These are phyloP conservation scores for Himalopsyche tibetana DNA, from an alignment of 2,888 invertebrate species.

Conservation along the genomic window DNA sequence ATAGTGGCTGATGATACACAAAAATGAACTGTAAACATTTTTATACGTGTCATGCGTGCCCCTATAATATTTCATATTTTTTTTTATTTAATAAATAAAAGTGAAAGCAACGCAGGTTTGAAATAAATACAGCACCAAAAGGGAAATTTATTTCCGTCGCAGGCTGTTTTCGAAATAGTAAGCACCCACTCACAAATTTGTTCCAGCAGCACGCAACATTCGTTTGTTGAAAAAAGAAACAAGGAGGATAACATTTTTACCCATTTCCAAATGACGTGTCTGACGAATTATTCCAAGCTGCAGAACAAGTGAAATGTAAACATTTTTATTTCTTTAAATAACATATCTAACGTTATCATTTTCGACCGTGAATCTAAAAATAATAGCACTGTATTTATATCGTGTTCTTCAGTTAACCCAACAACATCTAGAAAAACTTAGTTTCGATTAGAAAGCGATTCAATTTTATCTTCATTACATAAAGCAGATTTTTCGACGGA, in stretches of 20 bases:
- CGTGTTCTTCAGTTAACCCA: too few relatives aligned
- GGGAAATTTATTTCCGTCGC: slow-evolving; percentile 15
- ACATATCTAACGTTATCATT: too few relatives aligned
- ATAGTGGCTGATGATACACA: not conserved
- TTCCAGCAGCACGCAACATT: slow-evolving; percentile 21
- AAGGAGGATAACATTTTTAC: not conserved
- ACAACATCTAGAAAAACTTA: too few relatives aligned
- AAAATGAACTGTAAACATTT: not conserved
- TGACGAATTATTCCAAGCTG: too few relatives aligned
- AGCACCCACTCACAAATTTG: slow-evolving; percentile 27
- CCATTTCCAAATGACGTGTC: slow-evolving; percentile 2
- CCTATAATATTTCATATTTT: not conserved
- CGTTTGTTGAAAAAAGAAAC: slow-evolving; percentile 3
- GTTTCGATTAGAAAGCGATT: too few relatives aligned
- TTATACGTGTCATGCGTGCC: not conserved
- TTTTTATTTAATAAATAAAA: slow-evolving; percentile 21
- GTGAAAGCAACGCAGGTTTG: slow-evolving; percentile 24
- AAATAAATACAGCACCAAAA: slow-evolving; percentile 10
- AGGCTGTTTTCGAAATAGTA: slow-evolving; percentile 26
- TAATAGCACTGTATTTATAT: too few relatives aligned
- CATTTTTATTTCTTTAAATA: too few relatives aligned
- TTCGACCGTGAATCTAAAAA: too few relatives aligned
- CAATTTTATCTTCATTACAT: too few relatives aligned
- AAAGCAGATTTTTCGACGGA: too few relatives aligned
- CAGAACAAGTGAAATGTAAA: too few relatives aligned